A percentile compares a stretch with the other conserved stretches of the same genome.
Evolutionary conservation across 2,888 invertebrate species (phyloP).

Genomic region (Drosophila falleni): DNA sequence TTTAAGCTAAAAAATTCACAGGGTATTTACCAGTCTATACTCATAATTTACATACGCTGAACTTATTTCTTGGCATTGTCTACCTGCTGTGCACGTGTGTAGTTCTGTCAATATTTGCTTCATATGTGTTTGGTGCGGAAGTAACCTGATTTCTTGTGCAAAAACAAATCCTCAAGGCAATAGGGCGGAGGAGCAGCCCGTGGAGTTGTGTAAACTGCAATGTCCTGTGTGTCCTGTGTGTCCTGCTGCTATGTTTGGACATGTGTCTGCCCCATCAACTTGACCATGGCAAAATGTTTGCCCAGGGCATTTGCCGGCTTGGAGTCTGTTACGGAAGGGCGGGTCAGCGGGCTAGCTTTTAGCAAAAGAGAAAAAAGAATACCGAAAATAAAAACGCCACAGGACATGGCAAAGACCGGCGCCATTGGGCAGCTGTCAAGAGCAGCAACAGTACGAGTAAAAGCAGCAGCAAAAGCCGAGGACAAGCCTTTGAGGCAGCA

Average conservation of each 20-base stretch:
- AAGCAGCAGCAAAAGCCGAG: conserved; percentile 30
- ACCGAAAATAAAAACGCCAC: conserved; percentile 47
- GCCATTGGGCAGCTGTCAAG: conserved; percentile 72
- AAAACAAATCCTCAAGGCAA: conserved; percentile 47
- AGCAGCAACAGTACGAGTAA: conserved; percentile 44
- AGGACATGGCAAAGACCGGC: conserved; percentile 48
- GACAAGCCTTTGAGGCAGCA: conserved; percentile 70
- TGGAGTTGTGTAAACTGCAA: conserved; percentile 69
- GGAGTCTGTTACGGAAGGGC: not conserved
- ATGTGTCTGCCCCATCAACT: conserved; percentile 64
- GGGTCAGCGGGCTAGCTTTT: conserved; percentile 37
- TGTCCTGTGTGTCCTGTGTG: conserved; percentile 51
- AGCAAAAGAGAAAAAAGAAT: not conserved
- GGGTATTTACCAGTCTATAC: conserved; percentile 23
- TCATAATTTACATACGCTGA: not conserved
- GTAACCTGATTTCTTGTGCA: conserved; percentile 74
- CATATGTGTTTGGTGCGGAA: conserved; percentile 65
- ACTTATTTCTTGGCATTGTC: conserved; percentile 45
- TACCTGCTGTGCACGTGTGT: conserved; percentile 78
- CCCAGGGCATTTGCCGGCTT: conserved; percentile 51
- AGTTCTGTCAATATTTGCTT: conserved; percentile 70
- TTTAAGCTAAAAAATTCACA: not conserved
- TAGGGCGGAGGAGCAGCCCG: conserved; percentile 25
- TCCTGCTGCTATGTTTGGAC: conserved; percentile 62
- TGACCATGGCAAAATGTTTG: conserved; percentile 67